A percentile compares a stretch with the other conserved stretches of the same genome.
Evolutionary conservation across 2,113 vertebrate genomes (phyloP).

Genomic region (Haplochromis burtoni): DNA sequence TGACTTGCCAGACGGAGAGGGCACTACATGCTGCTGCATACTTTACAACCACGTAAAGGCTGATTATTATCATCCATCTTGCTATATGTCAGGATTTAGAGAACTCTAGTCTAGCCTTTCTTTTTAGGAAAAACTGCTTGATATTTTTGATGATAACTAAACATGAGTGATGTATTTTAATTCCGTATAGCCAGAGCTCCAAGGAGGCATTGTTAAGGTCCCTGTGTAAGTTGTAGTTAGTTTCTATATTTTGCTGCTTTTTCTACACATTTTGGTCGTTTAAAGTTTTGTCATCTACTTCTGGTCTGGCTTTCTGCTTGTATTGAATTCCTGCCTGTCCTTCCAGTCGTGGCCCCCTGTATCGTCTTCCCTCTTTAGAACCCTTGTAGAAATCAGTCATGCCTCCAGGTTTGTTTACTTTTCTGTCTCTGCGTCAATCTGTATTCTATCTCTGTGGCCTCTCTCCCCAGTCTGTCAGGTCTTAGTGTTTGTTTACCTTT

Average conservation of each 20-base stretch:
- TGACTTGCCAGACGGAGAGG: slow-evolving; percentile 55
- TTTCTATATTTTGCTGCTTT: neutral
- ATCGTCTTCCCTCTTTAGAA: neutral
- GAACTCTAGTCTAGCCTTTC: neutral
- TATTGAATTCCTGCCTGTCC: neutral
- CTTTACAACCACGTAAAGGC: slow-evolving; percentile 21
- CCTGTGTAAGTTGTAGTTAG: neutral
- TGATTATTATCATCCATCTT: slow-evolving; percentile 51
- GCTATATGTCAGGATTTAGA: slow-evolving; percentile 6
- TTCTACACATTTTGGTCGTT: neutral
- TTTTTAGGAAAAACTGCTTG: neutral
- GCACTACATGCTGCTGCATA: slow-evolving; percentile 42
- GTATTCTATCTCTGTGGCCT: neutral
- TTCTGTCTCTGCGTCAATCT: neutral
- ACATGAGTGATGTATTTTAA: neutral
- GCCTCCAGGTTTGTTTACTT: neutral
- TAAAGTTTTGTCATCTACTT: neutral
- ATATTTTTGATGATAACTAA: neutral
- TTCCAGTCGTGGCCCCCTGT: neutral
- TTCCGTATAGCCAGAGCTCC: neutral
- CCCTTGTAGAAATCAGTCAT: neutral
- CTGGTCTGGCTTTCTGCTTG: neutral
- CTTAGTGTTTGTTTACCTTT: neutral
- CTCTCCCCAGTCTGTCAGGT: neutral
- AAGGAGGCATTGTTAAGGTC: neutral